Evolutionary conservation across 2,888 invertebrate genomes (phyloP).

Genomic region (Alcis repandata): DNA sequence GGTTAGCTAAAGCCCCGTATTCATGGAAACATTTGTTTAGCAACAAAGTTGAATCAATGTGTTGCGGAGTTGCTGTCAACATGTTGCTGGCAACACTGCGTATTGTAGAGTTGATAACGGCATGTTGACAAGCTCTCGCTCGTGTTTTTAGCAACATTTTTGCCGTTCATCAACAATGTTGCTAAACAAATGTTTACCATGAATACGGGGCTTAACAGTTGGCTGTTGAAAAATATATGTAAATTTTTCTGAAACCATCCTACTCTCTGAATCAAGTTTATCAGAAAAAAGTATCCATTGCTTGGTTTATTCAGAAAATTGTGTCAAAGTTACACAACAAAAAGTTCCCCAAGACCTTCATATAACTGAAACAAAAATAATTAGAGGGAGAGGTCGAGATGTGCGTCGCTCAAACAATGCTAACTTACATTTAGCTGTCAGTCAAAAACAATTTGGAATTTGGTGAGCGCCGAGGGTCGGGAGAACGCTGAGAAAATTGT

Average conservation of each 20-base stretch:
- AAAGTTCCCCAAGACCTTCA: constrained; percentile 44
- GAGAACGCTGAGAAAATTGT: constrained; percentile 64
- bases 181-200: no score
- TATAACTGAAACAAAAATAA: constrained; percentile 71
- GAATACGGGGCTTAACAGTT: no score
- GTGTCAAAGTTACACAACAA: constrained; percentile 29
- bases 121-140: no score
- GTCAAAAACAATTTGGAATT: constrained; percentile 88
- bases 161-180: no score
- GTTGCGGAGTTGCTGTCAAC: no score
- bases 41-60: no score
- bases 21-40: no score
- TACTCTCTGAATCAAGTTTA: not conserved
- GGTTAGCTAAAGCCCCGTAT: no score
- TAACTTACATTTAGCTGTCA: constrained; percentile 87
- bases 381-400: constrained; percentile 77
- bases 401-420: constrained; percentile 84
- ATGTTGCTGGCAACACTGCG: no score
- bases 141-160: no score
- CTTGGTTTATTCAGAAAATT: not conserved
- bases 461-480: constrained; percentile 82
- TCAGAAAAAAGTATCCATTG: not conserved
- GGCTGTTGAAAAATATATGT: no score
- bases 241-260: not conserved
- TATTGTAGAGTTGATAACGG: no score